These are phyloP conservation scores for Corythornis vintsioides DNA, from an alignment of 2,113 vertebrate species.

Conservation along the genomic window DNA sequence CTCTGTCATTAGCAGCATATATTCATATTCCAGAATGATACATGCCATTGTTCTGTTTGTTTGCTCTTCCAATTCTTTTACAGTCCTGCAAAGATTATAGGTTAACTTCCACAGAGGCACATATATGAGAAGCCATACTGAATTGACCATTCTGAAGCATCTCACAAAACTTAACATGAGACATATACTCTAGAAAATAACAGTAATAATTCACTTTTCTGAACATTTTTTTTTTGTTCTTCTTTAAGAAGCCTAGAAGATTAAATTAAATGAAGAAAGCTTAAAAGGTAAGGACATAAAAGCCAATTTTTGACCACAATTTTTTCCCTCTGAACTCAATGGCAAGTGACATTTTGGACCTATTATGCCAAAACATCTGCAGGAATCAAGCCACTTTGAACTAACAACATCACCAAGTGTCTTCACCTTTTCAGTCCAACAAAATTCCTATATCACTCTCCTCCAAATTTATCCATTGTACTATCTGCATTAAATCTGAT, in stretches of 20 bases:
- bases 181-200: neutral
- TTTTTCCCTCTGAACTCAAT: neutral
- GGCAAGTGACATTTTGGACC: neutral
- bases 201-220: neutral
- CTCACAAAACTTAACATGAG: neutral
- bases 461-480: neutral
- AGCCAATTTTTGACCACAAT: neutral
- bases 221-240: no score
- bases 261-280: neutral
- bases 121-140: neutral
- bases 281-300: neutral
- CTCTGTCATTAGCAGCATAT: neutral
- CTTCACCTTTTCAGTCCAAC: neutral
- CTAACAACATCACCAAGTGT: neutral
- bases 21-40: neutral
- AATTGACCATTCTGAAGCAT: neutral
- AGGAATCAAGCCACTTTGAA: neutral
- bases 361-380: neutral
- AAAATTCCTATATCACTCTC: neutral
- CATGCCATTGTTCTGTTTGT: neutral
- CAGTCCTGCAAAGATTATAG: neutral
- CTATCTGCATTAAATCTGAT: neutral
- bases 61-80: neutral
- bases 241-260: neutral
- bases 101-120: neutral